Evolutionary conservation across 2,113 vertebrate genomes (phyloP).

Genomic region (Oophaga pumilio): DNA sequence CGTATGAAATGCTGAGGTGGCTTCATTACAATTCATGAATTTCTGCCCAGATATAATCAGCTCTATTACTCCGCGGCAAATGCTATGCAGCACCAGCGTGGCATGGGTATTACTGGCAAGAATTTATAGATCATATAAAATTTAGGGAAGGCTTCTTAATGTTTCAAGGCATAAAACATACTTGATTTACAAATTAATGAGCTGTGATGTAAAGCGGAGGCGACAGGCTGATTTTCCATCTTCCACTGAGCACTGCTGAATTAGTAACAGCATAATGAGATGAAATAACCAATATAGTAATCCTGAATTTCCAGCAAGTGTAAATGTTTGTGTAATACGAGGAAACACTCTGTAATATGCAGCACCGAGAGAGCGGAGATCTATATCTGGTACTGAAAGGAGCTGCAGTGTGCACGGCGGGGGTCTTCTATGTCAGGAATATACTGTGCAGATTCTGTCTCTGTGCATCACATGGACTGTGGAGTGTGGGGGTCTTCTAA

Average conservation of each 20-base stretch:
- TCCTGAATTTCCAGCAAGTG: not conserved
- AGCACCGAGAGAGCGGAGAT: not conserved
- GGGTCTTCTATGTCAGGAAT: too few relatives aligned
- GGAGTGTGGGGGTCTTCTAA: not conserved
- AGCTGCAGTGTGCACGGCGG: not conserved
- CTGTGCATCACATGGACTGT: too few relatives aligned
- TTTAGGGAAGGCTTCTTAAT: constrained; percentile 52
- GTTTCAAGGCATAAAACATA: constrained; percentile 52
- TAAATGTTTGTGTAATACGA: not conserved
- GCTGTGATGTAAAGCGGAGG: constrained; percentile 46
- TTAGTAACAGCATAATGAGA: constrained; percentile 10
- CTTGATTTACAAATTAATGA: constrained; percentile 22
- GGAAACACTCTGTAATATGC: not conserved
- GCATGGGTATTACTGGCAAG: constrained; percentile 20
- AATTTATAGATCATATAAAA: constrained; percentile 34
- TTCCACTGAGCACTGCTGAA: constrained; percentile 25
- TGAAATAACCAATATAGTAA: not conserved
- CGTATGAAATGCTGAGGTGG: constrained; percentile 28
- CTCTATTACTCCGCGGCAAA: constrained; percentile 18
- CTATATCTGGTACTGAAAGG: not conserved
- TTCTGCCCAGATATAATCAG: constrained; percentile 43
- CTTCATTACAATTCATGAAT: constrained; percentile 55
- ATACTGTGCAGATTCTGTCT: too few relatives aligned
- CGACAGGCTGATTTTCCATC: constrained; percentile 18
- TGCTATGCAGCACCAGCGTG: constrained; percentile 12